These are phyloP conservation scores for Ophion ellenae DNA, from an alignment of 2,888 invertebrate species.

Conservation along the genomic window DNA sequence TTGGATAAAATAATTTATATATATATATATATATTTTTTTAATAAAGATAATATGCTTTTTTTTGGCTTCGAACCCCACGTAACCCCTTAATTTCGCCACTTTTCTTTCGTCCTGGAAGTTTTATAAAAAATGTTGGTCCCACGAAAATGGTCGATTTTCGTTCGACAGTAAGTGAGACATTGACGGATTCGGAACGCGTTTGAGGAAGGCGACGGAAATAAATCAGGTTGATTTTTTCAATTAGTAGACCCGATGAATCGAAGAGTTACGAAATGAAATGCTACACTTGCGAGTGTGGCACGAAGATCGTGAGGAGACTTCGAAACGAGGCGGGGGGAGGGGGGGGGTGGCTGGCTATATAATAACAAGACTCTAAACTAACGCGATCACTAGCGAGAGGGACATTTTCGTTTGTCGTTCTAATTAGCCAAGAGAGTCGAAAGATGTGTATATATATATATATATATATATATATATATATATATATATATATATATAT, in stretches of 20 bases:
- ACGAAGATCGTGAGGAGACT: not conserved
- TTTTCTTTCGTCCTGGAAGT: not conserved
- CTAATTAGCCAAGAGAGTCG: slow-evolving; percentile 58
- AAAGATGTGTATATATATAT: not conserved
- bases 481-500: not conserved
- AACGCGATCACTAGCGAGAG: not conserved
- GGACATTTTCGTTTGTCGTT: slow-evolving; percentile 62
- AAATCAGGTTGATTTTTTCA: slow-evolving; percentile 52
- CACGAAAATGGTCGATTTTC: not conserved
- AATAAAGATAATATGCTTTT: too few species aligned
- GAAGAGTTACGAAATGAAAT: slow-evolving; percentile 48
- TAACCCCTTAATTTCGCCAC: not conserved
- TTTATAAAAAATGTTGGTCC: not conserved
- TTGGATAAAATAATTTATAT: too few species aligned
- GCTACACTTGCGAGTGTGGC: slow-evolving; percentile 1
- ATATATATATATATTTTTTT: too few species aligned
- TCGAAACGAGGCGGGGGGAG: not conserved
- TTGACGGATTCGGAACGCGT: slow-evolving; percentile 17
- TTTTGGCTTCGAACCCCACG: too few species aligned
- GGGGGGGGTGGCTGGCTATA: not conserved
- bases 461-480: not conserved
- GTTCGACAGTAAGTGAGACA: not conserved
- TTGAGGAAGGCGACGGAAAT: slow-evolving; percentile 21
- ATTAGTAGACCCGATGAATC: slow-evolving; percentile 38
- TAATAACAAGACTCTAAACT: slow-evolving; percentile 37